These are phyloP conservation scores for Hoplodrina ambigua DNA, from an alignment of 2,888 invertebrate genomes.

Conservation along the genomic window DNA sequence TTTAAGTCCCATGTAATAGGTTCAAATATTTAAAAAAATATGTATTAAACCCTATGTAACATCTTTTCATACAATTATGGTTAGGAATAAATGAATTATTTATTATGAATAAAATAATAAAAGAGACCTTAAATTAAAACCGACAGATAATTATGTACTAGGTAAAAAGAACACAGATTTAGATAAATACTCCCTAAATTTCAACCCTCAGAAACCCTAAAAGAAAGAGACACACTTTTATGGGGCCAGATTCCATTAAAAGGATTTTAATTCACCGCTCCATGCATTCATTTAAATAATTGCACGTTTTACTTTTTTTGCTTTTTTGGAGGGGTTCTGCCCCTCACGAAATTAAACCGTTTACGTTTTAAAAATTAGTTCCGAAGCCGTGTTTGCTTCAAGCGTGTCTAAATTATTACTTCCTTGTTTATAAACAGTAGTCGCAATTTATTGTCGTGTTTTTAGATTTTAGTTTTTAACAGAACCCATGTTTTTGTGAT, in stretches of 20 bases:
- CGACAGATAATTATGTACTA: too few relatives aligned
- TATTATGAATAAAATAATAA: neutral
- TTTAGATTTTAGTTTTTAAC: conserved; percentile 28
- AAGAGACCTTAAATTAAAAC: too few relatives aligned
- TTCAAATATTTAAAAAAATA: too few relatives aligned
- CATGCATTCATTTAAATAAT: conserved; percentile 66
- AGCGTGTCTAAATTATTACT: conserved; percentile 59
- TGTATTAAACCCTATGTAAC: too few relatives aligned
- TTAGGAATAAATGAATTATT: neutral
- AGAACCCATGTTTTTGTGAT: conserved; percentile 14
- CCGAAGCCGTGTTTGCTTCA: conserved; percentile 46
- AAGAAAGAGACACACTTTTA: conserved; percentile 48
- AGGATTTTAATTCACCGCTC: conserved; percentile 58
- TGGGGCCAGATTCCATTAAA: conserved; percentile 60
- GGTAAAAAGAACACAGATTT: conserved; percentile 24
- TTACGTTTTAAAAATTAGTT: conserved; percentile 60
- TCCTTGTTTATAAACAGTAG: conserved; percentile 45
- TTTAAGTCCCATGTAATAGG: too few relatives aligned
- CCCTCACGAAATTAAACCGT: conserved; percentile 46
- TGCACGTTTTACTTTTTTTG: conserved; percentile 51
- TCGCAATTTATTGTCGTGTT: conserved; percentile 30
- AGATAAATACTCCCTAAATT: conserved; percentile 33
- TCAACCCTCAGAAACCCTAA: conserved; percentile 25
- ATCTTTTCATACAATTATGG: too few relatives aligned
- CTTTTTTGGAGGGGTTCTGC: conserved; percentile 14